Base-by-base conservation (phyloP, 1,140 invertebrate genomes). In the Lepidurus apus region DNA sequence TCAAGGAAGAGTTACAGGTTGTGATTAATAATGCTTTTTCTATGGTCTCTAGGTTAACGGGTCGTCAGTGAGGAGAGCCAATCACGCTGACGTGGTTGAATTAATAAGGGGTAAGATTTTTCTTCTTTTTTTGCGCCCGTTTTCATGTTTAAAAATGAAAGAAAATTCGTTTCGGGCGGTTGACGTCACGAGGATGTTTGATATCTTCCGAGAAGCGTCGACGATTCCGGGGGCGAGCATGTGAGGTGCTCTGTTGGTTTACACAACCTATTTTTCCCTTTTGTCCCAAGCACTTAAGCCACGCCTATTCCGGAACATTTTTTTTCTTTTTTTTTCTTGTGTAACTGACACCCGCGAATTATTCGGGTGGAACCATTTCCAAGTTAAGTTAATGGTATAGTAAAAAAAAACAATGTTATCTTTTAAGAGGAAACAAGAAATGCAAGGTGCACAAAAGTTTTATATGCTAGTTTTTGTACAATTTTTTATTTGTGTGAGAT, bases 1-100 rank as follows among this genome's bases (percentile, higher is more conserved):
- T 78, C 44, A 73, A 17, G 21, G 24, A 78, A 74, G 73, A 34
- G 26, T 9, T 78, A 74, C 24, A 11, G 42, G 24, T 34, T 79
- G 24, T 45, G 13, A 65, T 65, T 5, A 17, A 21, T 77, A 73
- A 47, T 79, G 34, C 24, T 79, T 73, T n/a, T 78, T 44, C 34
- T 34, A 34, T 4, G 2, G 2, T 34, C 34, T 34, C 34, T 73
- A 91, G 87, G 95, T 98, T 73, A 98, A 98, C 88, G 94, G 94
- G 77, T 91, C 93, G 73, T 90, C 95, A 82, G 96, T 98, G 42
- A 93, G 92, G 80, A 90, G 92, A 80, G 93, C 92, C 82, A 96
- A 95, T 82, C 96, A 98, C 84, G 92, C 91, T 77, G 93, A 97
- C 84, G 97, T 98, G 74, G 96, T 98, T 77, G 90, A 91, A 81